phyloP scores from a whole-genome alignment of 2,797 vertebrate genomes.

The Rhinoraja longicauda region DNA sequence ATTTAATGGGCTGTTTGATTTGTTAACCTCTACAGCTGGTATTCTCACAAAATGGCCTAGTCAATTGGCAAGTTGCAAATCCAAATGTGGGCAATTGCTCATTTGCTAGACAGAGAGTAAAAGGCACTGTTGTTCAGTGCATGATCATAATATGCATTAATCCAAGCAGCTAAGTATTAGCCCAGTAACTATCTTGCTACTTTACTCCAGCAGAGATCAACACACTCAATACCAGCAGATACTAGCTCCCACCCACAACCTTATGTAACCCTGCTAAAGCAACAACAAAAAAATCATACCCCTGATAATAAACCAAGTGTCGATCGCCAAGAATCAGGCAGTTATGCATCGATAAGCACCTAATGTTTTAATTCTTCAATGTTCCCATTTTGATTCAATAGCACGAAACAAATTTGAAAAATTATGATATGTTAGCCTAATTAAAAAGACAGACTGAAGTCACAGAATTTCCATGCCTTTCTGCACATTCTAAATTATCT shows the following conservation, averaged over 20 bases:
- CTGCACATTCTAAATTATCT: not conserved
- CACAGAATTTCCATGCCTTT: not conserved
- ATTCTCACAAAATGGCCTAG: too few species aligned
- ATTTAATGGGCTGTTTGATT: not conserved
- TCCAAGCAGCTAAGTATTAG: too few species aligned
- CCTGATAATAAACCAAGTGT: not conserved
- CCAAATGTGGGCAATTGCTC: not conserved
- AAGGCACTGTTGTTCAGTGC: not conserved
- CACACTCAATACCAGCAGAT: too few species aligned
- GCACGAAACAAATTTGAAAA: not conserved
- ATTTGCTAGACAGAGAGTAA: too few species aligned
- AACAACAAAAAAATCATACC: not conserved
- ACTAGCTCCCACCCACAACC: not conserved
- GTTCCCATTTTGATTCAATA: not conserved
- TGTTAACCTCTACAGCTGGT: not conserved
- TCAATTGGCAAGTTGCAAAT: not conserved
- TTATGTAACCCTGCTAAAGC: not conserved
- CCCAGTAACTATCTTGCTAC: not conserved
- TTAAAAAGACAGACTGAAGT: not conserved
- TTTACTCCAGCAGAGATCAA: too few species aligned
- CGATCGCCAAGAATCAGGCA: not conserved
- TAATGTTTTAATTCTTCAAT: not conserved
- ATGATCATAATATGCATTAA: not conserved
- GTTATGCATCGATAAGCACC: not conserved
- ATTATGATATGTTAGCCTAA: not conserved